phyloP scores from a whole-genome alignment of 1,140 invertebrate genomes.

The Orius laevigatus region DNA sequence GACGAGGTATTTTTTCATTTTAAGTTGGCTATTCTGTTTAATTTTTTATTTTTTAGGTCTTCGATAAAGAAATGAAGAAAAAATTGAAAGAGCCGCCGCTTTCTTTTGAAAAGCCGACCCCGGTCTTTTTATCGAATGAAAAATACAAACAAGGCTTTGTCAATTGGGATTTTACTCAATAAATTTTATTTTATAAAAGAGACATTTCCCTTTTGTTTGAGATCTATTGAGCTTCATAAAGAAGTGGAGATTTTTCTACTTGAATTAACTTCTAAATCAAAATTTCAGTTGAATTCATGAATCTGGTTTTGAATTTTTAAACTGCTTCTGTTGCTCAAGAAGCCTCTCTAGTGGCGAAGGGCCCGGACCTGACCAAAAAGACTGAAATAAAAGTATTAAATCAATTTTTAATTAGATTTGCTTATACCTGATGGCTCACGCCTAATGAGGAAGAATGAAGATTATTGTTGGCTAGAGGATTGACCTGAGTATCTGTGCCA shows the following conservation, averaged over 20 bases:
- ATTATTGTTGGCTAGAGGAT: background rate
- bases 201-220: no score
- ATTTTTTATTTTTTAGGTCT: slow-evolving; percentile 18
- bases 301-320: slow-evolving; percentile 22
- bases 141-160: no score
- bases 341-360: slow-evolving; percentile 62
- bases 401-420: background rate
- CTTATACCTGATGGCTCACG: slow-evolving; percentile 12
- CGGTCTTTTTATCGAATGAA: slow-evolving; percentile 5
- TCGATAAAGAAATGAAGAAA: slow-evolving; percentile 19
- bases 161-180: no score
- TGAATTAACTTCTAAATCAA: no score
- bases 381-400: slow-evolving; percentile 30
- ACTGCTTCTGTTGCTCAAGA: slow-evolving; percentile 60
- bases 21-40: background rate
- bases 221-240: no score
- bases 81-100: slow-evolving; percentile 17
- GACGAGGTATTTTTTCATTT: slow-evolving; percentile 30
- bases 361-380: slow-evolving; percentile 58
- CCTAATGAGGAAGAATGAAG: slow-evolving; percentile 3
- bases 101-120: slow-evolving; percentile 19
- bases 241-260: no score
- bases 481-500: slow-evolving; percentile 1
- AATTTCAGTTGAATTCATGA: no score
- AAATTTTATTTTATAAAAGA: no score